Evolutionary conservation across 2,113 vertebrate species (phyloP), one percentile per base, ranked within the genome.

Genomic region (Solea solea): DNA sequence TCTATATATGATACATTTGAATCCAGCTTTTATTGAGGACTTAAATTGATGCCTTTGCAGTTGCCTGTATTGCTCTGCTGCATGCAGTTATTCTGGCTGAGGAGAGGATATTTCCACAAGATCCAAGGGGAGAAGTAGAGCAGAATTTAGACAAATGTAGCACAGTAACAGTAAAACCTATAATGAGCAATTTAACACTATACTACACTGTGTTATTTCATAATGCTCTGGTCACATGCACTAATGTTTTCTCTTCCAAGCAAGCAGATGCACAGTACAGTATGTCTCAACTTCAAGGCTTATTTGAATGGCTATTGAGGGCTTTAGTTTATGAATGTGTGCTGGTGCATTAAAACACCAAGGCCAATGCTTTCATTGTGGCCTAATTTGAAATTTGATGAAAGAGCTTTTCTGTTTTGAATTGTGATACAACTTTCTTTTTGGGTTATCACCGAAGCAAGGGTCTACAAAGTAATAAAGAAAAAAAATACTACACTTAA

Each of bases 21-120:
- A 64, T 34, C 34, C 44, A 80, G 46, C 60, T 67, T 80, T 80
- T 56, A 72, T n/a, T 27, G 54, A 64, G 12, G 28, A 34, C 51
- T 60, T 61, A 69, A 74, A 78, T 80, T 21, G 53, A 77, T 83
- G 46, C 72, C 8, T 64, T 76, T 68, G n/a, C 49, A 70, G 42
- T 52, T 46, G 65, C 27, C 25, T 3, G 68, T 60, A 74, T 76
- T 44, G 48, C 72, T 76, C 45, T 58, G 49, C 64, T 69, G 13
- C 48, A 62, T 42, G 50, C 10, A 63, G 27, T 55, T 55, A 77
- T 61, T 62, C 63, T 42, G 34, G 10, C 46, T 59, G 44, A 64
- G 25, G 46, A 25, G 2, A 61, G 15, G n/a, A 50, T 61, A 56
- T 57, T 60, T 80, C 45, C 55, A 28, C 49, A 9, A 16, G 48